Evolutionary conservation across 2,888 invertebrate genomes (phyloP).

Genomic region (Calephelis perditalis): DNA sequence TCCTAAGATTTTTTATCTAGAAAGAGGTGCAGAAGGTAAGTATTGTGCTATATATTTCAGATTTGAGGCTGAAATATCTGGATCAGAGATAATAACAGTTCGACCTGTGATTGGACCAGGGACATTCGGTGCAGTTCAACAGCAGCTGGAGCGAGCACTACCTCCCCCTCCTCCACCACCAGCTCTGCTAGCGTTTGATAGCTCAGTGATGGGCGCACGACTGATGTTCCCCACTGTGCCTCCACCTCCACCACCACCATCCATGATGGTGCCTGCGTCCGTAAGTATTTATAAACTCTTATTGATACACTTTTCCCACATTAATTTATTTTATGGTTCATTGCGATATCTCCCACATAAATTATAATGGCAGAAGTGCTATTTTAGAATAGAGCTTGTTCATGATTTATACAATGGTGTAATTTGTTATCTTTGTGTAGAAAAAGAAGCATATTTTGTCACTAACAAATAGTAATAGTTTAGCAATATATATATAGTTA

Average conservation of each 20-base stretch:
- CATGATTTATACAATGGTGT: too few species aligned
- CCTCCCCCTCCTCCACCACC: constrained; percentile 59
- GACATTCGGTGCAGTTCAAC: constrained; percentile 84
- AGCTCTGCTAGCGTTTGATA: constrained; percentile 43
- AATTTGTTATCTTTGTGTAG: too few species aligned
- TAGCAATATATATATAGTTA: too few species aligned
- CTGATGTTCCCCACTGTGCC: constrained; percentile 80
- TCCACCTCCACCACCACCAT: constrained; percentile 81
- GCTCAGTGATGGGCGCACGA: constrained; percentile 44
- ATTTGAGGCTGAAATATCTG: constrained; percentile 93
- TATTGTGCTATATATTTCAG: constrained; percentile 56
- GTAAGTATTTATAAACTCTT: constrained; percentile 44
- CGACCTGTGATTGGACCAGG: constrained; percentile 85
- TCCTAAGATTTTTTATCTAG: too few species aligned
- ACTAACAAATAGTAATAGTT: too few species aligned
- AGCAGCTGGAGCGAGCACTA: constrained; percentile 78
- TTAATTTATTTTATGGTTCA: too few species aligned
- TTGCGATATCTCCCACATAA: too few species aligned
- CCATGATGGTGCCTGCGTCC: constrained; percentile 84
- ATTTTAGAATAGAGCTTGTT: too few species aligned
- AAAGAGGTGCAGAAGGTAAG: neutral
- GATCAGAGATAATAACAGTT: constrained; percentile 69
- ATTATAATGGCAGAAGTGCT: too few species aligned
- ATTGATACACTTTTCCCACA: too few species aligned
- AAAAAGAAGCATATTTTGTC: too few species aligned